Conservation (phyloP, 2,113 vertebrate genomes). For the Propithecus coquereli region DNA sequence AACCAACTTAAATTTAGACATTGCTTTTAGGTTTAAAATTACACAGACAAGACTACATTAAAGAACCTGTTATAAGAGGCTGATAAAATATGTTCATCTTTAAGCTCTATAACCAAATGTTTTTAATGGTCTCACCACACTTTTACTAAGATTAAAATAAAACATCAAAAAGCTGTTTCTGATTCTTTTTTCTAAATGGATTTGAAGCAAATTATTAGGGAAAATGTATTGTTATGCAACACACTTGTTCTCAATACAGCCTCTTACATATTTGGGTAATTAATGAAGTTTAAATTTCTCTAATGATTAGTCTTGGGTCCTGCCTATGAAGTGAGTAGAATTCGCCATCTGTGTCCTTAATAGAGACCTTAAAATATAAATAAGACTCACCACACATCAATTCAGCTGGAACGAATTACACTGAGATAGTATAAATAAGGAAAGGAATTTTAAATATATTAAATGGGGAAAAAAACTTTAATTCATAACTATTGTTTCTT, state of each 20-base stretch:
- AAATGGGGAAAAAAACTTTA: not conserved
- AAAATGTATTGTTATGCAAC: not conserved
- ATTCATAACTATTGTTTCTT: not conserved
- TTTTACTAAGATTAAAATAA: constrained; percentile 51
- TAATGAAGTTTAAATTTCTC: constrained; percentile 48
- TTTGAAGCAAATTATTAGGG: not conserved
- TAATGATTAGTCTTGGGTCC: not conserved
- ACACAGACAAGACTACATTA: constrained; percentile 23
- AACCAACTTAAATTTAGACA: constrained; percentile 58
- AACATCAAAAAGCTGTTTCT: constrained; percentile 25
- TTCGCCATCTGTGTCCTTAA: not conserved
- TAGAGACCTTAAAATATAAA: constrained; percentile 27
- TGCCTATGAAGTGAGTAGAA: not conserved
- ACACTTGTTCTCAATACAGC: constrained; percentile 4
- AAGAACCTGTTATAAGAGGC: constrained; percentile 41
- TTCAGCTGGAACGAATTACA: not conserved
- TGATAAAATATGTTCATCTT: constrained; percentile 29
- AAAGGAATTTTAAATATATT: not conserved
- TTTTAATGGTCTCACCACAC: constrained; percentile 24
- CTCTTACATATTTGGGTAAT: not conserved
- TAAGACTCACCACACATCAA: not conserved
- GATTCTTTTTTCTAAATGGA: constrained; percentile 30
- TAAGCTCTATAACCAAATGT: constrained; percentile 13
- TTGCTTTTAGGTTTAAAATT: constrained; percentile 49
- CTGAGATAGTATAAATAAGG: not conserved